Evolutionary conservation across 1,140 invertebrate genomes (phyloP), one percentile per base, ranked within the genome.

Genomic region (Temnothorax curvispinosus): DNA sequence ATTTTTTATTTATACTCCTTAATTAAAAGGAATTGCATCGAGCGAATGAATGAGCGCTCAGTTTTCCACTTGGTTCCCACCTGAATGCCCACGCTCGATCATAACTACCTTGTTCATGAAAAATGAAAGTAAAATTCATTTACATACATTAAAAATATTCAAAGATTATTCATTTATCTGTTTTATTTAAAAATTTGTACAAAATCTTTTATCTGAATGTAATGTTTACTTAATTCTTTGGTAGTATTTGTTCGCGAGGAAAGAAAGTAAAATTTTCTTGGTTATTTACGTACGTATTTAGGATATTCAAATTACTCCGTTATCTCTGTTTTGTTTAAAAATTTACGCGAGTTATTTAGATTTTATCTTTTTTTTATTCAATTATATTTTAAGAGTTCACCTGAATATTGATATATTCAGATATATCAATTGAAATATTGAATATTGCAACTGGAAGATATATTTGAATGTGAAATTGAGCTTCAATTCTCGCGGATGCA

Each of bases 51-150:
- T 47, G 54, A 74, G 27, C 15, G 18, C 67, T 74, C 27, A 27
- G 56, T 60, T 60, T 47, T 72, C 67, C 80, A 75, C 41, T 60
- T 50, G 69, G 69, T 74, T 84, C 54, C 54, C 80, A 75, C 32
- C n/a, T 75, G 18, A 84, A 27, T 47, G 69, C 54, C 27, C n/a
- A 44, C 21, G 27, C 32, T 69, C 47, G 52, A 38, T 41, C 35
- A 21, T 67, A 44, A 67, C 18, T 82, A 58, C 3, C n/a, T 44
- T 35, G 72, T 35, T 82, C 41, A 58, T 35, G 1, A 27, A 71
- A 38, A 35, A 52, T 67, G 62, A 41, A 52, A 50, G 18, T 38
- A 38, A 41, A 50, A 50, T 47, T 77, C 15, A 11, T 0, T 76
- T 74, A 11, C 50, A n/a, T 74, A 50, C 3, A 56, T 54, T 5